Percentiles rank a stretch among this genome's conserved stretches.
Evolutionary conservation across 2,888 invertebrate genomes (phyloP).

Genomic region (Lobophora halterata): DNA sequence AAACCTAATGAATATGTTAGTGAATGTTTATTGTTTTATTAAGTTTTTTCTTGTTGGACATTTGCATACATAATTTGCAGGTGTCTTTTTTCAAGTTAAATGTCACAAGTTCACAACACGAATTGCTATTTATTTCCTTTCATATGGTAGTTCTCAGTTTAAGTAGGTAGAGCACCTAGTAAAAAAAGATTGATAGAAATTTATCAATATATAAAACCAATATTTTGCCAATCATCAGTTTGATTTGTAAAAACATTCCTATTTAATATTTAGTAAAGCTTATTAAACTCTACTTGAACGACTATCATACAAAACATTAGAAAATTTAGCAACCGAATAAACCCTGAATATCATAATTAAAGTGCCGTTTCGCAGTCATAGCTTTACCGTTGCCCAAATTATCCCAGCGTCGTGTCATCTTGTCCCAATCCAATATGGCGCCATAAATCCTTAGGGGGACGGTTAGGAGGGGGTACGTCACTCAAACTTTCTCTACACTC

Average conservation of each 20-base stretch:
- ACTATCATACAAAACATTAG: constrained; percentile 17
- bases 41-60: constrained; percentile 24
- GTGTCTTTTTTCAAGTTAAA: too few relatives aligned
- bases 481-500: constrained; percentile 81
- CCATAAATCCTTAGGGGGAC: constrained; percentile 75
- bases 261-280: too few relatives aligned
- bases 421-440: constrained; percentile 82
- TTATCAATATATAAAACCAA: too few relatives aligned
- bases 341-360: constrained; percentile 75
- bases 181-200: too few relatives aligned
- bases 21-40: constrained; percentile 48
- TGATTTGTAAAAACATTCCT: too few relatives aligned
- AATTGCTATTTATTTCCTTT: too few relatives aligned
- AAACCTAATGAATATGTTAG: constrained; percentile 65
- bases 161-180: too few relatives aligned
- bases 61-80: constrained; percentile 32
- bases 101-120: too few relatives aligned
- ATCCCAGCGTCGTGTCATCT: constrained; percentile 80
- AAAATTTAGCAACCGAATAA: constrained; percentile 37
- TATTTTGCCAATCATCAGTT: too few relatives aligned
- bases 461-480: constrained; percentile 71
- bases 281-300: too few relatives aligned
- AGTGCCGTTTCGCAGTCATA: constrained; percentile 75
- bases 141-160: too few relatives aligned
- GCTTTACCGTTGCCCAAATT: constrained; percentile 78